These are phyloP conservation scores for Metopolophium dirhodum DNA, from an alignment of 1,140 invertebrate species.

Conservation along the genomic window DNA sequence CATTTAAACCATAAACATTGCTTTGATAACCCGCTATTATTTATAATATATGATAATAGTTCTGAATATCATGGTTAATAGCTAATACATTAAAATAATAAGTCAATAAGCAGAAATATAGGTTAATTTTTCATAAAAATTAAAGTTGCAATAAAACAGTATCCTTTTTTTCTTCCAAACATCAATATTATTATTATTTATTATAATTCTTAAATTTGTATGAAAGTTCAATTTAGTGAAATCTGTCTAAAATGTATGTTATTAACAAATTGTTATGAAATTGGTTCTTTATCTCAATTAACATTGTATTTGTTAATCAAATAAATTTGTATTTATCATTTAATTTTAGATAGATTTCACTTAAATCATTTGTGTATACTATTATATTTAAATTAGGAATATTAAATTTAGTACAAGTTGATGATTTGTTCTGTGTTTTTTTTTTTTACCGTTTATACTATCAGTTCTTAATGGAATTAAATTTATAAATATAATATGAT, in stretches of 20 bases:
- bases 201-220: conserved; percentile 9
- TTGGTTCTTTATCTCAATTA: neutral
- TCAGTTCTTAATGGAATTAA: conserved; percentile 24
- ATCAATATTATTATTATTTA: neutral
- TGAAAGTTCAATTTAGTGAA: conserved; percentile 14
- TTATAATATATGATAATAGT: neutral
- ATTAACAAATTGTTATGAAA: neutral
- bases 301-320: conserved; percentile 20
- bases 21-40: conserved; percentile 10
- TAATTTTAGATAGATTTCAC: conserved; percentile 36
- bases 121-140: neutral
- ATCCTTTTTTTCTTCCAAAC: neutral
- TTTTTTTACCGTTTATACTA: neutral
- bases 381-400: conserved; percentile 46
- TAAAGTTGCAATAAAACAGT: neutral
- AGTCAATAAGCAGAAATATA: neutral
- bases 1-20: conserved; percentile 2
- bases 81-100: neutral
- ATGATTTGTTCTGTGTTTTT: conserved; percentile 10
- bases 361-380: conserved; percentile 52
- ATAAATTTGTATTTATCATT: neutral
- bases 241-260: conserved; percentile 9
- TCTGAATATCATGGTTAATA: neutral
- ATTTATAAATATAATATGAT: conserved; percentile 4
- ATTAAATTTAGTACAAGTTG: conserved; percentile 43